Base-by-base conservation (phyloP, 2,888 invertebrate genomes). In the Ctenicera cuprea region DNA sequence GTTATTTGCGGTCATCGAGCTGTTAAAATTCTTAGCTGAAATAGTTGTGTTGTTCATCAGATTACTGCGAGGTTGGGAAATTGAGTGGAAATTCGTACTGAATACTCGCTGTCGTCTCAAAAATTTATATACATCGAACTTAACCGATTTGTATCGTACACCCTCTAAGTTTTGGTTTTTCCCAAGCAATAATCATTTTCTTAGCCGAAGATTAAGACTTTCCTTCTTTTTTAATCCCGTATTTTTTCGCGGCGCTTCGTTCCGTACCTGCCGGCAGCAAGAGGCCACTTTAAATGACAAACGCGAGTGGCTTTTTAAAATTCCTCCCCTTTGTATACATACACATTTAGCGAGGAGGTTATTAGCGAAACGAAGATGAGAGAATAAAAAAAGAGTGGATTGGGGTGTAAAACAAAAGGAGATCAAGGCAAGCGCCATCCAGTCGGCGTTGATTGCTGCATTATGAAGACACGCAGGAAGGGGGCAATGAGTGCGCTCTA, bases 221-320 rank as follows among this genome's bases (percentile, higher is more conserved):
- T 48, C 50, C 18, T 61, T 45, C 37, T 20, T 54, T 57, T 77
- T 78, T 78, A 79, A 78, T 78, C 75, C 74, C 66, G 73, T 59
- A 68, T 54, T 65, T 72, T 71, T 62, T 61, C 41, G 26, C 50
- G 69, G 37, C 33, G 52, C 64, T 37, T 67, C 69, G 67, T 64
- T 66, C 61, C 71, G 61, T 72, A 74, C 74, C 76, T 75, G 76
- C 71, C 73, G 74, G 74, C 75, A 71, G 76, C 74, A 61, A 76
- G 76, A 76, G 74, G 78, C 80, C 81, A 81, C 81, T 83, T 84
- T 83, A 81, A 83, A 83, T 84, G 84, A 85, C 83, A 84, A 83
- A 84, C 83, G 82, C 82, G 81, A 83, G 83, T 83, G 83, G 83
- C 84, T 84, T 84, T 85, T 85, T 83, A 83, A 83, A 83, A 84